Percentiles rank a stretch among this genome's conserved stretches.
Conservation (phyloP, 2,113 vertebrate species). For the Herpailurus yagouaroundi region DNA sequence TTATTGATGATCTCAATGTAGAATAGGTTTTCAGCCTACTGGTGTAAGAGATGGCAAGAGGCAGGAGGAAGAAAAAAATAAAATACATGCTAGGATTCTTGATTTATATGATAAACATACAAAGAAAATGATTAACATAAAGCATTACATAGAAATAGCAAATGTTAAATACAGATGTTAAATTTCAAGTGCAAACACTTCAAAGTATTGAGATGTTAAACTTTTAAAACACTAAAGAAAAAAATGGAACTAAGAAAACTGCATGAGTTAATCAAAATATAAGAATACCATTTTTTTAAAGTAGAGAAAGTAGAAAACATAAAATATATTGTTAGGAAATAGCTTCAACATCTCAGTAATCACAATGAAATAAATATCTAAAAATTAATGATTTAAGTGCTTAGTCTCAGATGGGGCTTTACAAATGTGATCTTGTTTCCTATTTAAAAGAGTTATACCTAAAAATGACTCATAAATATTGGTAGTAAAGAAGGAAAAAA, state of each 20-base stretch:
- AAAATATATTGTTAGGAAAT: background rate
- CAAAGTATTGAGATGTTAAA: conserved; percentile 34
- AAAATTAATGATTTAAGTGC: background rate
- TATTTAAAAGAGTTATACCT: background rate
- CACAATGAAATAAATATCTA: background rate
- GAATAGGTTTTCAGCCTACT: background rate
- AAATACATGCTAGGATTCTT: background rate
- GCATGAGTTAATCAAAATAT: background rate
- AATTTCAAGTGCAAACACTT: conserved; percentile 17
- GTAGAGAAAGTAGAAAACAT: background rate
- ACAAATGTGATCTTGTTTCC: background rate
- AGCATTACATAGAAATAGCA: background rate
- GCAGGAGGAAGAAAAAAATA: background rate
- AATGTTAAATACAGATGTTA: background rate
- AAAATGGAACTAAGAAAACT: background rate
- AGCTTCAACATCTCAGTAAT: background rate
- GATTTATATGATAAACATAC: background rate
- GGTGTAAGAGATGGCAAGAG: background rate
- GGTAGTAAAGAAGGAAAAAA: background rate
- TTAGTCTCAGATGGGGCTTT: background rate
- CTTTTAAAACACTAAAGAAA: conserved; percentile 37
- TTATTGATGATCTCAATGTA: background rate
- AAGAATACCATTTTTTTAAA: background rate
- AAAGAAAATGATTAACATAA: background rate
- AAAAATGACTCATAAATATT: background rate